Evolutionary conservation across 37 sponge, comb jelly and placozoan genomes (phyloP).

Genomic region (Crambe crambe): DNA sequence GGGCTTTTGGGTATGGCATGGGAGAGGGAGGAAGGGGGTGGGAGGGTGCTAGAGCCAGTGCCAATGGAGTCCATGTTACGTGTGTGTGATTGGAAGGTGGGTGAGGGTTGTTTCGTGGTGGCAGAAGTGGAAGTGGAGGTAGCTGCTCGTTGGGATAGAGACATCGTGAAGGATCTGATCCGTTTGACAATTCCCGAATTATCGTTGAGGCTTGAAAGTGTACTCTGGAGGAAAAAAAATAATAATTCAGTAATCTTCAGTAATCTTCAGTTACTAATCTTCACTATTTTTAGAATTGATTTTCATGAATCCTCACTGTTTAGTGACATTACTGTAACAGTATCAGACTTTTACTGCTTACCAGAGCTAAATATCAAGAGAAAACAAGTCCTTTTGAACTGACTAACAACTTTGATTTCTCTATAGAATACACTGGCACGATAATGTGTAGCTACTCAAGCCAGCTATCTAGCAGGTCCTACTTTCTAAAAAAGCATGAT

Average conservation of each 20-base stretch:
- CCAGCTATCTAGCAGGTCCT: no score
- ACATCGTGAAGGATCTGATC: slow-evolving; percentile 10
- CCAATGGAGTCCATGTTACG: background rate
- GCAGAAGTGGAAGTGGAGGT: slow-evolving; percentile 37
- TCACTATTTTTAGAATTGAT: no score
- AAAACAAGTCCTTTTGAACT: background rate
- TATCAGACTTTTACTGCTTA: no score
- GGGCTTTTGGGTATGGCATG: background rate
- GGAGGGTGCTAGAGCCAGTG: background rate
- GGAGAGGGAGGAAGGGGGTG: slow-evolving; percentile 1
- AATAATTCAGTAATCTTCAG: background rate
- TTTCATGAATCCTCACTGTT: no score
- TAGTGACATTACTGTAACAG: no score
- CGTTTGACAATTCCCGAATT: background rate
- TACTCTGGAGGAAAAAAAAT: slow-evolving; percentile 8
- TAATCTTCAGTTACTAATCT: no score
- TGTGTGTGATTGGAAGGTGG: slow-evolving; percentile 29
- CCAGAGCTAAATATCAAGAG: background rate
- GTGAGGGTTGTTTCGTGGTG: background rate
- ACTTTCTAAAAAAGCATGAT: no score
- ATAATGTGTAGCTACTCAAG: no score
- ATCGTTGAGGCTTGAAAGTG: background rate
- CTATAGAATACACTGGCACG: no score
- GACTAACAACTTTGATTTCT: no score
- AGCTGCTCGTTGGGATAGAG: slow-evolving; percentile 39